Evolutionary conservation across 2,113 vertebrate genomes (phyloP), one percentile per base, ranked within the genome.

Genomic region (Amblyornis subalaris): DNA sequence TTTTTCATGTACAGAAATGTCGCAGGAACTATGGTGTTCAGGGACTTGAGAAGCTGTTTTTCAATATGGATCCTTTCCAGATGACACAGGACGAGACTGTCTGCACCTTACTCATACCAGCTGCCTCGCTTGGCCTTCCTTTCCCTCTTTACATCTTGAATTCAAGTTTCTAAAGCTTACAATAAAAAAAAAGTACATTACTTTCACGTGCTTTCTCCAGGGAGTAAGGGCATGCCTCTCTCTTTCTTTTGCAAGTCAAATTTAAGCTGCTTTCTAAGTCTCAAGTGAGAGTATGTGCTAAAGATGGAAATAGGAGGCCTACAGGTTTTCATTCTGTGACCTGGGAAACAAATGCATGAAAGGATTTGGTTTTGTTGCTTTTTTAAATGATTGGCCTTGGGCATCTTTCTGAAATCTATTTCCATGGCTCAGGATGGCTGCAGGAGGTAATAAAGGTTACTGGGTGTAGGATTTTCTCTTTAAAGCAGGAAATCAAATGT

Each of bases 91-190:
- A 62, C 35, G 60, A 74, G 35, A 20, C 42, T 53, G 40, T 58
- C 67, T 70, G 58, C 58, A 83, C 81, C 78, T 89, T 57, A 22
- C 79, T 84, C 74, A 40, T 84, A 83, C 84, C 74, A 87, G 10
- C 64, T 73, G 47, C 64, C 50, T 55, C 53, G 55, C 40, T 14
- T 88, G 72, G 64, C 55, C 72, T 95, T 81, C 65, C 44, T 90
- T 91, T 88, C 69, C 75, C 6, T 5, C 45, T 60, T 33, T 29
- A 31, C 48, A 74, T 67, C 48, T 85, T 62, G 24, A 73, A 78
- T 73, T 94, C 72, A 62, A 80, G 72, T 90, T 83, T 89, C 75
- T 83, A 70, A 88, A 92, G 58, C 53, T 90, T 76, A 50, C 70
- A 77, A 62, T 29, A 25, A 22, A n/a, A 78, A n/a, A 48, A 54